Evolutionary conservation across 1,140 invertebrate species (phyloP), one percentile per base, ranked within the genome.

Genomic region (Rhopalosiphum padi): DNA sequence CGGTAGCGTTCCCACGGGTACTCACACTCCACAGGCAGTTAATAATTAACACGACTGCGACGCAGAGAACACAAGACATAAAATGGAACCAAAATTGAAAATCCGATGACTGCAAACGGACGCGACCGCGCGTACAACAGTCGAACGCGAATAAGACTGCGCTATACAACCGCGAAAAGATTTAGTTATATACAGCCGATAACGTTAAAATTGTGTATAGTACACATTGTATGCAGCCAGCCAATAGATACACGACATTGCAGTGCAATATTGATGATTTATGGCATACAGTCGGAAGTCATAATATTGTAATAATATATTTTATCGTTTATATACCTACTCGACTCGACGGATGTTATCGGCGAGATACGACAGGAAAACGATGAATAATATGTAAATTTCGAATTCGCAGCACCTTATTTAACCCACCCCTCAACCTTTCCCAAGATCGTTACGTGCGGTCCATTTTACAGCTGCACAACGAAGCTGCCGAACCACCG

Each of bases 141-240:
- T 77, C n/a, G 60, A 18, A 77, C 30, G 60, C 60, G 60, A n/a
- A 68, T 30, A 68, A n/a, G 30, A 77, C 60, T 77, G 60, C 0
- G 1, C 15, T 77, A 15, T 77, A 35, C n/a, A 77, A 77, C 60
- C 15, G n/a, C 30, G n/a, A n/a, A n/a, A 77, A 77, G n/a, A 77
- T 77, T n/a, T 77, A 77, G n/a, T 77, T n/a, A 77, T 77, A 77
- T n/a, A 77, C n/a, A 77, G n/a, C n/a, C 60, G 60, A 77, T 77
- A 77, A n/a, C 60, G 60, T 77, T 1, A 77, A 77, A 77, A n/a
- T 77, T n/a, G n/a, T 77, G 30, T n/a, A 77, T n/a, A 18, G 48
- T 18, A 77, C 3, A n/a, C n/a, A 35, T n/a, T 77, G 30, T 77
- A 77, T n/a, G 30, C 60, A n/a, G n/a, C 60, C 30, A 77, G 30